phyloP scores from a whole-genome alignment of 2,888 invertebrate species.

The Ophion ellenae region DNA sequence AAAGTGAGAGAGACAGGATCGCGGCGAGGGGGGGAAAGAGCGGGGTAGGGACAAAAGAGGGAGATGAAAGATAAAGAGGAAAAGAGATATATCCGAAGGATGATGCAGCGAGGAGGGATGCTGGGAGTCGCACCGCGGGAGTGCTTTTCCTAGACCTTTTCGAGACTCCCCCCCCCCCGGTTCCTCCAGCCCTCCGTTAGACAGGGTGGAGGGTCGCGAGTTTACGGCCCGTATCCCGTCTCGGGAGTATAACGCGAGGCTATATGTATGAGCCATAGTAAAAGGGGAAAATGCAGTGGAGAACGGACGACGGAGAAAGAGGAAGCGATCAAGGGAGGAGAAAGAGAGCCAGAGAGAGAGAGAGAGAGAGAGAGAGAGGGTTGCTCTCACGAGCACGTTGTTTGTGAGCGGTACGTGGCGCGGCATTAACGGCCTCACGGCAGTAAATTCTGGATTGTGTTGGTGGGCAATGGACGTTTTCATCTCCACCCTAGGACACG shows the following conservation, averaged over 20 bases:
- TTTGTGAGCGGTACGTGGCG: slow-evolving; percentile 76
- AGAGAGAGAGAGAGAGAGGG: slow-evolving; percentile 11
- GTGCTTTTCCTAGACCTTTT: slow-evolving; percentile 65
- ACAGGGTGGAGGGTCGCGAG: slow-evolving; percentile 66
- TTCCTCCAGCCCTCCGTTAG: slow-evolving; percentile 52
- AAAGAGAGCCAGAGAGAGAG: background rate
- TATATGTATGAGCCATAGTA: slow-evolving; percentile 37
- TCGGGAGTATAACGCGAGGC: slow-evolving; percentile 69
- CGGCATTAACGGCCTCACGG: slow-evolving; percentile 81
- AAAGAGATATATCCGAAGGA: slow-evolving; percentile 19
- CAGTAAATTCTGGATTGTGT: slow-evolving; percentile 81
- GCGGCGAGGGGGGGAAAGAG: background rate
- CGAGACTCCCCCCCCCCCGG: slow-evolving; percentile 20
- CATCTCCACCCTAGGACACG: slow-evolving; percentile 66
- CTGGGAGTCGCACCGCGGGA: slow-evolving; percentile 50
- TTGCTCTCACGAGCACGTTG: slow-evolving; percentile 68
- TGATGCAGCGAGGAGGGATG: slow-evolving; percentile 31
- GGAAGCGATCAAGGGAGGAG: slow-evolving; percentile 15
- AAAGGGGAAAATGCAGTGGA: slow-evolving; percentile 39
- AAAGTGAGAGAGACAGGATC: slow-evolving; percentile 9
- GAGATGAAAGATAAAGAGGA: background rate
- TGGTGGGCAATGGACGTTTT: slow-evolving; percentile 78
- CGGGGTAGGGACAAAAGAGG: slow-evolving; percentile 9
- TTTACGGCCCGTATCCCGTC: slow-evolving; percentile 79
- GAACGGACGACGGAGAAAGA: slow-evolving; percentile 13